Evolutionary conservation across 2,113 vertebrate species (phyloP).

Genomic region (Proterorhinus semilunaris): DNA sequence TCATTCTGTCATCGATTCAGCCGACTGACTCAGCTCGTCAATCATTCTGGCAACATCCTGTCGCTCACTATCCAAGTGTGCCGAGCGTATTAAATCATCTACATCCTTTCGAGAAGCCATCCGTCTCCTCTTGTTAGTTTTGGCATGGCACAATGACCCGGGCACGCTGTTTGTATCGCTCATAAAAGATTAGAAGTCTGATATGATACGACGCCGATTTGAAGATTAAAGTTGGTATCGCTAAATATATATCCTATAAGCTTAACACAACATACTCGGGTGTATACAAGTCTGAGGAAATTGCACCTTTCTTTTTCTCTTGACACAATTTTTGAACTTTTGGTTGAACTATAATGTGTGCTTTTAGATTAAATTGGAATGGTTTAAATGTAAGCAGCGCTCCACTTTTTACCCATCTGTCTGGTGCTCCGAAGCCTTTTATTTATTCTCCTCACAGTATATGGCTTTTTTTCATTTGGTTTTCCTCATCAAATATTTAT

Average conservation of each 20-base stretch:
- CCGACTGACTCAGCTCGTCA: conserved; percentile 38
- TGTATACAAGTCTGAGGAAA: too few species aligned
- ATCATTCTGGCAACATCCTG: conserved; percentile 45
- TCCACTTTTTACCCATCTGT: conserved; percentile 16
- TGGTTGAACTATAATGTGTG: neutral
- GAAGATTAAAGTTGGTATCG: too few species aligned
- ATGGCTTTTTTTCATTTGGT: conserved; percentile 19
- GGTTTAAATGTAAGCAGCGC: neutral
- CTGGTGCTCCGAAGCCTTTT: conserved; percentile 7
- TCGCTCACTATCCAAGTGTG: conserved; percentile 36
- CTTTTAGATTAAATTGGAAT: neutral
- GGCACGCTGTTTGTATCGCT: conserved; percentile 31
- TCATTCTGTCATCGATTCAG: conserved; percentile 39
- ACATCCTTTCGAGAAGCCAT: conserved; percentile 31
- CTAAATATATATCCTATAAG: too few species aligned
- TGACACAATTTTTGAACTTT: too few species aligned
- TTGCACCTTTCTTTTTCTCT: too few species aligned
- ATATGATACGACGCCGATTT: neutral
- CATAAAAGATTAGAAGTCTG: conserved; percentile 12
- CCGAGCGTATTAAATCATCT: conserved; percentile 30
- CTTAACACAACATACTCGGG: too few species aligned
- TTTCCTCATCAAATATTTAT: conserved; percentile 48
- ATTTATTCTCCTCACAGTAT: conserved; percentile 13
- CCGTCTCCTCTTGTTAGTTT: conserved; percentile 51
- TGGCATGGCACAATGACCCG: conserved; percentile 24